Base-by-base conservation (phyloP, 1,140 invertebrate genomes). In the Melitaea cinxia region DNA sequence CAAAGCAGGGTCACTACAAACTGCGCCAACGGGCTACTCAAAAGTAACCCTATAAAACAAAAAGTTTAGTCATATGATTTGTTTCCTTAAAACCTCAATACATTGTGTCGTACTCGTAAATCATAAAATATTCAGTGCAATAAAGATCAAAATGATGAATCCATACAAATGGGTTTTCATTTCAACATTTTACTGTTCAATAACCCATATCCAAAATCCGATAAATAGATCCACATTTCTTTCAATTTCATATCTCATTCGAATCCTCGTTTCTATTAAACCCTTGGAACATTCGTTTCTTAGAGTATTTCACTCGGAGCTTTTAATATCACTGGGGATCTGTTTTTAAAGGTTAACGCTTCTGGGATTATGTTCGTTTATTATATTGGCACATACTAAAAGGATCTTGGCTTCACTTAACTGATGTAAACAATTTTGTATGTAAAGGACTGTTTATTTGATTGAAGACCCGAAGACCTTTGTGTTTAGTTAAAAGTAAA, bases 171-270 rank as follows among this genome's bases (percentile, higher is more conserved):
- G 19, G 23, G 10, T 21, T 2, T 47, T 23, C 42, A 47, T 47
- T 47, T 47, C 42, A 47, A 21, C 42, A 47, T 47, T 21, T 15
- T n/a, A 21, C 14, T 10, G 42, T 47, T 47, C 42, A 21, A 45
- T 45, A 45, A 45, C 4, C 42, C 42, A 21, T 12, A 45, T 45
- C 9, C 19, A 17, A 21, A 47, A 23, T 21, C 19, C 42, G 17
- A 17, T 42, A 17, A 42, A 42, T 23, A 14, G 9, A 21, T 47
- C 19, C 21, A 47, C n/a, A 23, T 47, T 47, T 23, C 42, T 21
- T 47, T 47, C 42, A 47, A 23, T 47, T 47, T 45, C 2, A 14
- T 39, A 45, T 45, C 19, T 45, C 19, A 23, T 45, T 47, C 14
- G 42, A 19, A 47, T 21, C 17, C 2, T 19, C 21, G n/a, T 47